These are phyloP conservation scores for Todus mexicanus DNA, from an alignment of 2,797 vertebrate genomes.

Conservation along the genomic window DNA sequence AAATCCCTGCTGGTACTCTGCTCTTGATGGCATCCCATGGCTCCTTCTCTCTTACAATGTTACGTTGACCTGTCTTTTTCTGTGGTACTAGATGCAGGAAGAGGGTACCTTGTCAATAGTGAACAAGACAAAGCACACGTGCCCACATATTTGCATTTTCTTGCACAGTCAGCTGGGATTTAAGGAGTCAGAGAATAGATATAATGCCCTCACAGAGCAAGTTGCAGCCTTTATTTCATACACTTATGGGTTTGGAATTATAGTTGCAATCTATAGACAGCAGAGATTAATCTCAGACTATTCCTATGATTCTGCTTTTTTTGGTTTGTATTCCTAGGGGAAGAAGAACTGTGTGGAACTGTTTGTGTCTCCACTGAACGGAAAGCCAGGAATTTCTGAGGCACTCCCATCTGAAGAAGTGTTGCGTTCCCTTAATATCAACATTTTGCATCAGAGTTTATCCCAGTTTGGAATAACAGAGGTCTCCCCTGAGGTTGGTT, in stretches of 20 bases:
- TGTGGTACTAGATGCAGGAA: neutral
- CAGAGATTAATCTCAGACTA: neutral
- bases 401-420: constrained; percentile 87
- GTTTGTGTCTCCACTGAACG: constrained; percentile 84
- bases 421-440: constrained; percentile 86
- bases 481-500: constrained; percentile 87
- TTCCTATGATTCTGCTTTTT: neutral
- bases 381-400: constrained; percentile 79
- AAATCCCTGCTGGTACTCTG: neutral
- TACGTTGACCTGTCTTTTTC: neutral
- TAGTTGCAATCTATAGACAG: neutral
- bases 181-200: neutral
- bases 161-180: neutral
- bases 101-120: neutral
- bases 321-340: constrained; percentile 70
- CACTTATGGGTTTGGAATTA: neutral
- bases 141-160: neutral
- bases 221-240: neutral
- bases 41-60: neutral
- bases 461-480: constrained; percentile 89
- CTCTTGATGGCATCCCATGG: neutral
- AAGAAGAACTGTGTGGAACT: constrained; percentile 90
- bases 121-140: neutral
- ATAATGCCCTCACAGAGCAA: neutral
- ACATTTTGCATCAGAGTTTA: constrained; percentile 85